Evolutionary conservation across 2,888 invertebrate genomes (phyloP), one percentile per base, ranked within the genome.

Genomic region (Eupithecia subumbrata): DNA sequence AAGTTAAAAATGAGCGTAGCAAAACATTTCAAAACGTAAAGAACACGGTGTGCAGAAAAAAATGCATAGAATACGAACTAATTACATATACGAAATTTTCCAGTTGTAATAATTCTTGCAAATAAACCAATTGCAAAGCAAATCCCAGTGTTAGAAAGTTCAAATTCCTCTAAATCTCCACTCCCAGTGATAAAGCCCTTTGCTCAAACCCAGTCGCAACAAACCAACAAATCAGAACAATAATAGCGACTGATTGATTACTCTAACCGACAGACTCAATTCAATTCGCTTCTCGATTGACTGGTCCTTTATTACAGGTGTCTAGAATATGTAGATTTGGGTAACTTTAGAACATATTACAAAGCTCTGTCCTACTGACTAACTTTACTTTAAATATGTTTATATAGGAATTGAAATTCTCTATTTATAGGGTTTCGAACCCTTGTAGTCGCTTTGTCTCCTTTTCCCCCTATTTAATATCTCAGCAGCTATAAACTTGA

Each of bases 171-270:
- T 74, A 8, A n/a, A 18, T 3, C 52, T 37, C 9, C 22, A 11
- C 37, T 71, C 11, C n/a, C 16, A 69, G 43, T 74, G 60, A 68
- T 12, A 60, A 52, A 63, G 69, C 22, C 34, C 14, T 34, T 22
- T 25, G 25, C 22, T 22, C 12, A 37, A n/a, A 37, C 40, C 43
- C 25, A 45, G 22, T 43, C 25, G 68, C 68, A 68, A 43, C 68
- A 43, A 68, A 43, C 63, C 71, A 91, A 91, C 92, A 91, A 92
- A 92, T 92, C 90, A 92, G 91, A 92, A 93, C 90, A 92, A 92
- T 91, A 92, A 93, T 89, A 89, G 40, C 88, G 86, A 83, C 87
- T 91, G 92, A 92, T 93, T 89, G 91, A 93, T 93, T 91, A 90
- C 85, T 83, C 83, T 84, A 79, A 84, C 84, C 86, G 84, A 86